Base-by-base conservation (phyloP, 1,140 invertebrate genomes). In the Zaprionus vittiger region DNA sequence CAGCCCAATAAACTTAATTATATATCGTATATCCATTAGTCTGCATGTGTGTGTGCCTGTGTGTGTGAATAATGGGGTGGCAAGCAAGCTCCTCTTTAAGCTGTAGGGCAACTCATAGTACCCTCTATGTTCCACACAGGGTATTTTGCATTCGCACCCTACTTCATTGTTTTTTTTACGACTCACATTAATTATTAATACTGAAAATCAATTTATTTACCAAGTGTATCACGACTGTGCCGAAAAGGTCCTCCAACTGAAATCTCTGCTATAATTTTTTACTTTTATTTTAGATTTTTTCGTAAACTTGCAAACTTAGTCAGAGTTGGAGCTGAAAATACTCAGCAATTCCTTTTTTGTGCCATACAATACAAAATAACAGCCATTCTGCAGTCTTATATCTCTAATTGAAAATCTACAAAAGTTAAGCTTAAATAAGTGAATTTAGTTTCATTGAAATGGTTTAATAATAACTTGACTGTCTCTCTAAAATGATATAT, bases 1-100 rank as follows among this genome's bases (percentile, higher is more conserved):
- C n/a, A 34, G 9, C 37, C 28, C 76, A 63, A 69, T 76, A 66
- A 82, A 72, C 67, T 59, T 64, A 26, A 70, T 80, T 80, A 57
- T 57, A 57, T 52, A 73, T 38, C 26, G 28, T 59, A 34, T 34
- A 38, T 41, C 15, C 57, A 17, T 28, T 47, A 5, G 20, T 12
- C 11, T 59, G 56, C 4, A 14, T n/a, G 14, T 15, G 14, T 12
- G 38, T 41, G 14, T 4, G 31, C 6, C 5, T 28, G 6, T 34
- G 31, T 34, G 31, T 31, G 31, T 34, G 3, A 11, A 11, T 34
- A 9, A 34, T 34, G 20, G 47, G 47, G 20, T 52, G 17, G 47
- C 14, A 17, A 17, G 17, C 44, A 15, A 3, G 17, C 12, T 20
- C 17, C 7, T 20, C 5, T 20, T 49, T 3, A 17, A 20, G 14